phyloP scores from a whole-genome alignment of 1,140 invertebrate species.

The Pachypeltis micranthus region DNA sequence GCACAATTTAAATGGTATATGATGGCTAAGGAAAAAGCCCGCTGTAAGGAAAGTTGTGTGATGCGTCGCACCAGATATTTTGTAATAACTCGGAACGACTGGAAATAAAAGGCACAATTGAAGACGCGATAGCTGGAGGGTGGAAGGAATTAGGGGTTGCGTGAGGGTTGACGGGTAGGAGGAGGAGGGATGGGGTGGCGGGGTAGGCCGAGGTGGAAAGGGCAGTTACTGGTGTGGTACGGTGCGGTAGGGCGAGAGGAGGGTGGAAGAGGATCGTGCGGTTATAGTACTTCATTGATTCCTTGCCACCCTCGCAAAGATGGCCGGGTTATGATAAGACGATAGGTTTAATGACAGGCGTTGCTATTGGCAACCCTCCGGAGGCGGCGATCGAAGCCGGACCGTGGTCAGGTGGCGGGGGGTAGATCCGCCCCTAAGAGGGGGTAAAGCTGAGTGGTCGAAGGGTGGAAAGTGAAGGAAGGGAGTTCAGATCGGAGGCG shows the following conservation, averaged over 20 bases:
- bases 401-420: constrained; percentile 13
- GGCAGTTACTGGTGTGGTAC: neutral
- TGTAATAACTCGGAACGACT: too few species aligned
- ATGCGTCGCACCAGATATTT: too few species aligned
- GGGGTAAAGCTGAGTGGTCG: neutral
- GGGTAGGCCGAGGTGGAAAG: neutral
- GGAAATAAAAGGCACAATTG: neutral
- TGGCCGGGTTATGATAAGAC: constrained; percentile 16
- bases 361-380: constrained; percentile 6
- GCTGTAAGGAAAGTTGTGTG: too few species aligned
- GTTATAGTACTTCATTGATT: constrained; percentile 10
- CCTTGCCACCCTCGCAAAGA: constrained; percentile 11
- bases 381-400: constrained; percentile 16
- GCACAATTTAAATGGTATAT: too few species aligned
- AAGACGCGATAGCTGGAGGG: neutral
- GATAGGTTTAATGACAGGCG: constrained; percentile 16
- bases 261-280: neutral
- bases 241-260: neutral
- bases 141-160: neutral
- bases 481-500: too few species aligned
- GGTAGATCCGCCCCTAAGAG: constrained; percentile 4
- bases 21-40: too few species aligned
- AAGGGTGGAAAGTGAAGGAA: neutral
- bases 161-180: neutral
- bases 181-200: neutral